Evolutionary conservation across 92 coral and sea anemone species (phyloP).

Genomic region (Metridium senile): DNA sequence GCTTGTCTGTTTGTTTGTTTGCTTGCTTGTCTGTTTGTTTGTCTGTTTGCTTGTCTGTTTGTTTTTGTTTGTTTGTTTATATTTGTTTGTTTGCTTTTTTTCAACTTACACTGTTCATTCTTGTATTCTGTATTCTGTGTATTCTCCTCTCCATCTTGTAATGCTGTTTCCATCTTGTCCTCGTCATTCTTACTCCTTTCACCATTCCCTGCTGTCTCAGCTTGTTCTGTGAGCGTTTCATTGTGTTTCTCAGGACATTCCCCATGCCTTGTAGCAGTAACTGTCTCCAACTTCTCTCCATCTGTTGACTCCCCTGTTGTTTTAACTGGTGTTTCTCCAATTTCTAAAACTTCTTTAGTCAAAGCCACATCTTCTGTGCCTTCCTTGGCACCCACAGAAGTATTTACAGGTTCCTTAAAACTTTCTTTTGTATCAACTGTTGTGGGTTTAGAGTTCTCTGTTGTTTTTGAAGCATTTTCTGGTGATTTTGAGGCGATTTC

Average conservation of each 20-base stretch:
- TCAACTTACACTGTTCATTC: slow-evolving; percentile 13
- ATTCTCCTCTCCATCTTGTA: neutral
- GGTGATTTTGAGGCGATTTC: neutral
- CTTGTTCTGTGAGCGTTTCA: neutral
- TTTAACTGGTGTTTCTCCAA: slow-evolving; percentile 32
- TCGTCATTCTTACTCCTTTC: neutral
- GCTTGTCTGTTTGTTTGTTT: no score
- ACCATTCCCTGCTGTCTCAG: neutral
- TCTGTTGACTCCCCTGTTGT: slow-evolving; percentile 23
- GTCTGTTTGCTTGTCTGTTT: no score
- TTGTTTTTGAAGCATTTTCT: neutral
- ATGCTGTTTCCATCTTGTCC: slow-evolving; percentile 6
- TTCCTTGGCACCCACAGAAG: neutral
- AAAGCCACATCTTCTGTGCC: neutral
- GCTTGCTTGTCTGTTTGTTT: no score
- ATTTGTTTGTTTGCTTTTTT: neutral
- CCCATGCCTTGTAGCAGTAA: slow-evolving; percentile 9
- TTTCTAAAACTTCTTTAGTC: neutral
- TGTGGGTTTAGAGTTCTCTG: neutral
- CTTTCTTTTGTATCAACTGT: neutral
- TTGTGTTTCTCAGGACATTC: neutral
- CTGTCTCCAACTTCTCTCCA: neutral
- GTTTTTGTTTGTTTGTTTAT: neutral
- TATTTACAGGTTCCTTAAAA: neutral
- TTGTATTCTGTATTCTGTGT: slow-evolving; percentile 10